These are phyloP conservation scores for Myxocyprinus asiaticus DNA, from an alignment of 2,113 vertebrate genomes.

Conservation along the genomic window DNA sequence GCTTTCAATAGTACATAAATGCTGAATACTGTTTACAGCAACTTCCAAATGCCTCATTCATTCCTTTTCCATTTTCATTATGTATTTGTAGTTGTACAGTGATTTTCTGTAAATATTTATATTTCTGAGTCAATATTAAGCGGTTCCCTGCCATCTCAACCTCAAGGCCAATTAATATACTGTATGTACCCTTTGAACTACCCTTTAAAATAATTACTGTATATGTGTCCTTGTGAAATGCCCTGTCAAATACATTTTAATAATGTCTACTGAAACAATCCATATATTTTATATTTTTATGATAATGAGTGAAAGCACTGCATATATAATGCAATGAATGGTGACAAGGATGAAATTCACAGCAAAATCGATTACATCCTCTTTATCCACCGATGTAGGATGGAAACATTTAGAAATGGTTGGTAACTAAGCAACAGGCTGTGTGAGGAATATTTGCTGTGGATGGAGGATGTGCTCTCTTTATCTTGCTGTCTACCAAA, in stretches of 20 bases:
- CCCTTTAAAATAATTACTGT: too few relatives aligned
- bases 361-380: conserved; percentile 33
- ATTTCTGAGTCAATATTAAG: conserved; percentile 34
- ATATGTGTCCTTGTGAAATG: not conserved
- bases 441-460: conserved; percentile 27
- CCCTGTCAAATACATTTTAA: not conserved
- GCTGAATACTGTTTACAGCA: conserved; percentile 48
- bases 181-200: not conserved
- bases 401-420: conserved; percentile 39
- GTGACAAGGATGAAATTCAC: conserved; percentile 4
- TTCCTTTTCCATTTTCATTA: conserved; percentile 51
- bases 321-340: conserved; percentile 27
- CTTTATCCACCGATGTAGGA: conserved; percentile 4
- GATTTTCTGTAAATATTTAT: conserved; percentile 36
- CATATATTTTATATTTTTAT: not conserved
- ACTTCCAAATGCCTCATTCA: conserved; percentile 51
- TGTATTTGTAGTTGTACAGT: conserved; percentile 13
- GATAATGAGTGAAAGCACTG: not conserved
- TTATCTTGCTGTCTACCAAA: not conserved
- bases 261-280: not conserved
- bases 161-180: not conserved
- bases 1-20: conserved; percentile 65
- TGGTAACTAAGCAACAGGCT: conserved; percentile 53
- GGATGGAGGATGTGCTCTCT: not conserved
- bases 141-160: not conserved